These are phyloP conservation scores for Otis tarda DNA, from an alignment of 2,113 vertebrate genomes.

Conservation along the genomic window DNA sequence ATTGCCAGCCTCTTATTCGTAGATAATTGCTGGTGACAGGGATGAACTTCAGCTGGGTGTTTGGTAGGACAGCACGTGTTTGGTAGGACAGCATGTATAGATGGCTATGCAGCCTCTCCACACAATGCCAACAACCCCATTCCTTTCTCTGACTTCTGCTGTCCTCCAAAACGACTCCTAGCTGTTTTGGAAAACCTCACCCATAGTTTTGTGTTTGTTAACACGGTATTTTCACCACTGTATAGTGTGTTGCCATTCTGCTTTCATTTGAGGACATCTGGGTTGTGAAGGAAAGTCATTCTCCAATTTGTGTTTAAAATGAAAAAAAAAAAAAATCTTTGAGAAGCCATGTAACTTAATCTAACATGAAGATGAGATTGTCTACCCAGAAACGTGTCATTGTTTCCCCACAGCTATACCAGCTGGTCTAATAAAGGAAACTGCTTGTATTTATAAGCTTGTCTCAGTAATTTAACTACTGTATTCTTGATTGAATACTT, in stretches of 20 bases:
- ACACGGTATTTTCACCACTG: not conserved
- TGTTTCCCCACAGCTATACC: not conserved
- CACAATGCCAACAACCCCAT: not conserved
- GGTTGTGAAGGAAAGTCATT: not conserved
- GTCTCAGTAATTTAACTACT: not conserved
- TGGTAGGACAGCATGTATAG: not conserved
- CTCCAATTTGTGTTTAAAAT: not conserved
- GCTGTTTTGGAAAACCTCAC: not conserved
- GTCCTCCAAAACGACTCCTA: not conserved
- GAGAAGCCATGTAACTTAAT: not conserved
- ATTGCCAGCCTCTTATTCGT: not conserved
- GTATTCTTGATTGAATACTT: not conserved
- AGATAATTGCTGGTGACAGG: not conserved
- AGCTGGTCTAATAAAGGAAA: not conserved
- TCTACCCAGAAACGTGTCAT: not conserved
- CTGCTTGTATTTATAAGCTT: not conserved
- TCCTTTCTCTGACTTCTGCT: not conserved
- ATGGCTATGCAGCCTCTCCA: not conserved
- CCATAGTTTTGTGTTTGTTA: not conserved
- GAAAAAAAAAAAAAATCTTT: not conserved
- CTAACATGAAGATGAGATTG: not conserved
- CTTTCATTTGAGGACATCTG: not conserved
- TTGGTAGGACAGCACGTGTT: not conserved
- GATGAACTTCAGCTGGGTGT: not conserved
- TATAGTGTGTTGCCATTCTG: not conserved